Conservation (phyloP, 2,888 invertebrate genomes). For the Piscicola geometra region DNA sequence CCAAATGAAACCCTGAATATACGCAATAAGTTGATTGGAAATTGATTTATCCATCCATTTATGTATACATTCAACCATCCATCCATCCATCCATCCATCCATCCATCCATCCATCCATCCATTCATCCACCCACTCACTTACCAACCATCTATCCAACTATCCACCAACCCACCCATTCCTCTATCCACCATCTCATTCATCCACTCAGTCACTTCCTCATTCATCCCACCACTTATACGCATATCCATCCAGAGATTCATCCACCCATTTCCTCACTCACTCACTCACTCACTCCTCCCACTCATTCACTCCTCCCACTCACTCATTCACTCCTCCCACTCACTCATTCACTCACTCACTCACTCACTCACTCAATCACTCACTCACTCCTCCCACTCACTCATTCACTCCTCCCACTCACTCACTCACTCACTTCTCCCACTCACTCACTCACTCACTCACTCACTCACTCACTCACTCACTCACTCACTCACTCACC, state of each 20-base stretch:
- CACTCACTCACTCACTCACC: constrained; percentile 27
- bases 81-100: background rate
- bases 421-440: background rate
- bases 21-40: background rate
- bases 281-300: background rate
- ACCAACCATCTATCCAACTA: background rate
- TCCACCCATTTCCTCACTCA: background rate
- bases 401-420: constrained; percentile 4
- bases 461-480: background rate
- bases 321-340: background rate
- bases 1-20: no score
- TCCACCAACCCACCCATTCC: background rate
- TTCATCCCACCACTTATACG: background rate
- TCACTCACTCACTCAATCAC: background rate
- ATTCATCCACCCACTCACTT: constrained; percentile 20
- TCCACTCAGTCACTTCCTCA: background rate
- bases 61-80: background rate
- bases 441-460: background rate
- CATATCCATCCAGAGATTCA: background rate
- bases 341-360: background rate
- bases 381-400: constrained; percentile 1
- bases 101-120: background rate
- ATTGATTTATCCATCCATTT: background rate
- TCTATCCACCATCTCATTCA: background rate
- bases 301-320: constrained; percentile 14